A percentile compares a stretch with the other conserved stretches of the same genome.
These are phyloP conservation scores for Porphyrio hochstetteri DNA, from an alignment of 2,113 vertebrate species.

Conservation along the genomic window DNA sequence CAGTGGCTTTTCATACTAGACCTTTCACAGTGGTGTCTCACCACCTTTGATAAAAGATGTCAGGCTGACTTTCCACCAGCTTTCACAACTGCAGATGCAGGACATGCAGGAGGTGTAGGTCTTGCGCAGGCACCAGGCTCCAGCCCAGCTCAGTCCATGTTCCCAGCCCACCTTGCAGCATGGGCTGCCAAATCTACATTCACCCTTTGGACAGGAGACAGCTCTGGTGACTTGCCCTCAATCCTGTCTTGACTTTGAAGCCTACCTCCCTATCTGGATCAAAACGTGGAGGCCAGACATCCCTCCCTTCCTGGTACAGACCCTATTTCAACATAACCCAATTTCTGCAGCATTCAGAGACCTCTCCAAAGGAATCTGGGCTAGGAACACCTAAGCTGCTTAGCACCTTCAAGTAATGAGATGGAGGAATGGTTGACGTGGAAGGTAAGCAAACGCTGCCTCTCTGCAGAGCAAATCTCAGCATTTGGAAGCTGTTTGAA, in stretches of 20 bases:
- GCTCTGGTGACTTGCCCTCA: neutral
- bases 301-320: neutral
- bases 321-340: neutral
- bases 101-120: neutral
- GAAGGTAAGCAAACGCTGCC: neutral
- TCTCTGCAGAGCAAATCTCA: neutral
- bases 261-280: neutral
- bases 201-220: neutral
- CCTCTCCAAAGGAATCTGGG: neutral
- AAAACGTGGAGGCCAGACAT: neutral
- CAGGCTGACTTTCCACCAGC: neutral
- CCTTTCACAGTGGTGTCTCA: accelerated
- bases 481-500: neutral
- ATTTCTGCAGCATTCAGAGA: neutral
- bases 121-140: neutral
- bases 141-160: neutral
- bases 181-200: neutral
- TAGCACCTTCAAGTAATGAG: neutral
- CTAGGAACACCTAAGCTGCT: neutral
- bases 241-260: neutral
- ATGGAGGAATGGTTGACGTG: neutral
- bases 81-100: neutral
- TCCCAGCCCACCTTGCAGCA: neutral
- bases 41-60: neutral
- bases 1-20: neutral